These are phyloP conservation scores for Sebastes matsubarae DNA, from an alignment of 2,797 vertebrate species.

Conservation along the genomic window DNA sequence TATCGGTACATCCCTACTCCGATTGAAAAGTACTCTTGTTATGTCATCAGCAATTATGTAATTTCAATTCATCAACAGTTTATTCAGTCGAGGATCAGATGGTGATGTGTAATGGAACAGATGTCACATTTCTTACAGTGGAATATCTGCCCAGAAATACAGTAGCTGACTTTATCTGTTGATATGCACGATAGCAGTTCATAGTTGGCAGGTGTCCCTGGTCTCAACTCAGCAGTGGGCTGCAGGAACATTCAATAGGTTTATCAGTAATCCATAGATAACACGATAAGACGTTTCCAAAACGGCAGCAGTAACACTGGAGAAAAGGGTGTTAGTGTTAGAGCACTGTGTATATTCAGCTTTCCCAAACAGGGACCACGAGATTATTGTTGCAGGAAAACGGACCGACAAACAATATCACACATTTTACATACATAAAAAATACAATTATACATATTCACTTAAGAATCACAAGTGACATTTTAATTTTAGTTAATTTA, in stretches of 20 bases:
- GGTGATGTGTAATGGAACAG: not conserved
- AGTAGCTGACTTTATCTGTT: not conserved
- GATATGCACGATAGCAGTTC: not conserved
- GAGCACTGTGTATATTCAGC: not conserved
- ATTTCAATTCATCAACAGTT: not conserved
- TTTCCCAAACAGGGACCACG: not conserved
- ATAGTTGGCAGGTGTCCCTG: conserved; percentile 25
- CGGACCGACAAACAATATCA: not conserved
- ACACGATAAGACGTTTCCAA: conserved; percentile 7
- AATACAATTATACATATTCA: not conserved
- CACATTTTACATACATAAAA: not conserved
- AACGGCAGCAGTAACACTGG: not conserved
- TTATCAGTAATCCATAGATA: not conserved
- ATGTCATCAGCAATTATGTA: not conserved
- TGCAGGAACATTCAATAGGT: not conserved
- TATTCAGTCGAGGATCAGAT: not conserved
- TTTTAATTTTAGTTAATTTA: not conserved
- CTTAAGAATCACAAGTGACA: not conserved
- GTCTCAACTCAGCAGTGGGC: not conserved
- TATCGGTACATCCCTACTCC: no score
- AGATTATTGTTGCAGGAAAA: not conserved
- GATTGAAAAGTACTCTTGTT: not conserved
- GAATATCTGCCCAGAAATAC: conserved; percentile 1
- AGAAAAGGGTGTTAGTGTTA: not conserved
- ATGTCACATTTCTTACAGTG: not conserved